phyloP scores from a whole-genome alignment of 2,113 vertebrate genomes.

The Hirundichthys speculiger region DNA sequence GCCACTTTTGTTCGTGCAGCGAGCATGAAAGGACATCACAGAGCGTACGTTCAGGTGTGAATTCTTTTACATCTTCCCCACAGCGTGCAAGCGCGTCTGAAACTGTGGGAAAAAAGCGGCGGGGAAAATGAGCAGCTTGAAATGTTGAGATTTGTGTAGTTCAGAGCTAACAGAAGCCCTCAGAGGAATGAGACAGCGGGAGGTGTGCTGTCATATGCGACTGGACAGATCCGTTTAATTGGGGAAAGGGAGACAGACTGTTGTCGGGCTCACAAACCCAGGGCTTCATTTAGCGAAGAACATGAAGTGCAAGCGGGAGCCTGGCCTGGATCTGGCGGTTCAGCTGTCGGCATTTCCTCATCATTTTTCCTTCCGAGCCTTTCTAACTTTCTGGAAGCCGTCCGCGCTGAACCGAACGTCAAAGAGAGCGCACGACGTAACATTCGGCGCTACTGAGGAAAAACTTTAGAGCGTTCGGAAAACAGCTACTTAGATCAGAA shows the following conservation, averaged over 20 bases:
- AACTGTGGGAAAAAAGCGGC: conserved; percentile 31
- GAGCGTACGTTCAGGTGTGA: conserved; percentile 20
- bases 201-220: conserved; percentile 45
- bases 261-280: conserved; percentile 37
- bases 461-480: too few species aligned
- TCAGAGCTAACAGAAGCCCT: conserved; percentile 52
- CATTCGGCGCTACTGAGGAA: too few species aligned
- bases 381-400: too few species aligned
- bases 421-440: too few species aligned
- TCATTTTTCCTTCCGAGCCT: not conserved
- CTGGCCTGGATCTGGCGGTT: conserved; percentile 28
- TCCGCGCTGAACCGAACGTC: too few species aligned
- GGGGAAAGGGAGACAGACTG: conserved; percentile 61
- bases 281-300: conserved; percentile 51
- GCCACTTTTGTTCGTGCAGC: not conserved
- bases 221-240: conserved; percentile 68
- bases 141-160: conserved; percentile 55
- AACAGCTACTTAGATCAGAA: too few species aligned
- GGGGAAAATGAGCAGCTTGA: conserved; percentile 41
- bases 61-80: conserved; percentile 8
- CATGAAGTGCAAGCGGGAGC: conserved; percentile 33
- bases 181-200: conserved; percentile 55
- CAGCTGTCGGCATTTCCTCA: conserved; percentile 22
- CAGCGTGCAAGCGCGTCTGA: conserved; percentile 3
- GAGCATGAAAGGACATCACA: conserved; percentile 10